Conservation (phyloP, 2,113 vertebrate genomes). For the Nematolebias whitei region DNA sequence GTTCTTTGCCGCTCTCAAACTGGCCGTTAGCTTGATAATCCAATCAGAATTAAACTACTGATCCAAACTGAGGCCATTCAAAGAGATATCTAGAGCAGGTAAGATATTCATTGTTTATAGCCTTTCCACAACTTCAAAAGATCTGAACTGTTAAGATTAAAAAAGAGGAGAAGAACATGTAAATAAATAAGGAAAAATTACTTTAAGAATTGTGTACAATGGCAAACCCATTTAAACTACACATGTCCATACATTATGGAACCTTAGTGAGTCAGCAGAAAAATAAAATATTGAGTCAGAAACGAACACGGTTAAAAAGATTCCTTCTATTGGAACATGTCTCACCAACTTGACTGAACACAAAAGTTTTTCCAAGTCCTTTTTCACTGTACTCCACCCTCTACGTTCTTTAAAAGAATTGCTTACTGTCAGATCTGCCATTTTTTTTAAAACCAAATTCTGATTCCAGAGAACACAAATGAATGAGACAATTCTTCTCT, state of each 20-base stretch:
- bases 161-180: not conserved
- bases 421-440: too few species aligned
- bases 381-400: not conserved
- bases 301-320: slow-evolving; percentile 6
- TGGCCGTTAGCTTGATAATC: too few species aligned
- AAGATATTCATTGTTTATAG: too few species aligned
- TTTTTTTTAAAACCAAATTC: too few species aligned
- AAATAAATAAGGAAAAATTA: slow-evolving; percentile 9
- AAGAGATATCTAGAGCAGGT: too few species aligned
- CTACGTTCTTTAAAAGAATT: slow-evolving; percentile 1
- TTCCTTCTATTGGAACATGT: slow-evolving; percentile 16
- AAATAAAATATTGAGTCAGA: slow-evolving; percentile 36
- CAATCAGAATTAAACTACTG: too few species aligned
- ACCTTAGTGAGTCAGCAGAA: slow-evolving; percentile 66
- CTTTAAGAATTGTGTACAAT: slow-evolving; percentile 4
- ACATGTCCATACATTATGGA: slow-evolving; percentile 41
- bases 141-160: not conserved
- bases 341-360: slow-evolving; percentile 10
- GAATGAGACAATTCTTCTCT: slow-evolving; percentile 30
- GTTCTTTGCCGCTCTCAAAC: too few species aligned
- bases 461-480: slow-evolving; percentile 25
- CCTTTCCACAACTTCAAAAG: too few species aligned
- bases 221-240: slow-evolving; percentile 42
- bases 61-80: too few species aligned
- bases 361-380: too few species aligned